phyloP scores from a whole-genome alignment of 2,797 vertebrate species.

The Eurystomus glaucurus region DNA sequence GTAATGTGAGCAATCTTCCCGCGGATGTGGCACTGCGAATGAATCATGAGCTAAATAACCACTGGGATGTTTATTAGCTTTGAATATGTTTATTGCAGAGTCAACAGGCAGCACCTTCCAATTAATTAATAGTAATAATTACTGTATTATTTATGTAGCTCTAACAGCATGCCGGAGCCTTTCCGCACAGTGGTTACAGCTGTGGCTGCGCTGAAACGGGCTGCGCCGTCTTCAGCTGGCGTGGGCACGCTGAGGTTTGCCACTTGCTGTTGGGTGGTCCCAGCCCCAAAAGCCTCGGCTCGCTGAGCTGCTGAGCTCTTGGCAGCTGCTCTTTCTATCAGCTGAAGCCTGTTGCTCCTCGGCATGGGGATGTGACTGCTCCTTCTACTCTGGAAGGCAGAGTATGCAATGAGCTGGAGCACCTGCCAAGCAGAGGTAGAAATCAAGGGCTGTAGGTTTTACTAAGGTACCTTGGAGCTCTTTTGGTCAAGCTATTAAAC shows the following conservation, averaged over 20 bases:
- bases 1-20: background rate
- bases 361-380: rapidly evolving
- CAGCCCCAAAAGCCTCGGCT: rapidly evolving
- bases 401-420: background rate
- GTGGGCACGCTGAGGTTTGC: background rate
- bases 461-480: background rate
- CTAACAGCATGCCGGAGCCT: background rate
- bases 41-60: conserved; percentile 69
- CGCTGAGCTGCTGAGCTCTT: background rate
- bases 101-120: conserved; percentile 76
- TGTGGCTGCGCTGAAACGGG: conserved; percentile 2
- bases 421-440: background rate
- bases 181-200: background rate
- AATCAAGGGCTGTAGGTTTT: background rate
- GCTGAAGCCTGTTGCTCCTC: background rate
- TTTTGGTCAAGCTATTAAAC: background rate
- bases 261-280: background rate
- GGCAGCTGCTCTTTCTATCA: background rate
- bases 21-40: conserved; percentile 1
- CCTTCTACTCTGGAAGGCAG: background rate
- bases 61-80: conserved; percentile 66
- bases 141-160: conserved; percentile 59
- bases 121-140: conserved; percentile 80
- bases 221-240: background rate
- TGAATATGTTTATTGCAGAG: conserved; percentile 53